Percentiles rank a stretch among this genome's conserved stretches.
These are phyloP conservation scores for Scomberomorus guttatus DNA, from an alignment of 2,797 vertebrate genomes.

Conservation along the genomic window DNA sequence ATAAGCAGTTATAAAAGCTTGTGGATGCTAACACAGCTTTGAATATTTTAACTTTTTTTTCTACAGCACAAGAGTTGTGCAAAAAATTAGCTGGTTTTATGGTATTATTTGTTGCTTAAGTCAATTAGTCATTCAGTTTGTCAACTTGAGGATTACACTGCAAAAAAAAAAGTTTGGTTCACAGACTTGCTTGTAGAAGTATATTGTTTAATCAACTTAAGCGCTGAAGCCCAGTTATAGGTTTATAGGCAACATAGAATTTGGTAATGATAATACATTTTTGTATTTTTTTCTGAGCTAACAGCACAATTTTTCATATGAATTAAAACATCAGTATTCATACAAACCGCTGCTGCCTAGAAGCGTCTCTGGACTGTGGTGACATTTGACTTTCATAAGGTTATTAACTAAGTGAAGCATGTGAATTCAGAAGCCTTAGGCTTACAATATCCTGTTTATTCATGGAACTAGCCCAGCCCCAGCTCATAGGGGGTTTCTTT, in stretches of 20 bases:
- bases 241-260: not conserved
- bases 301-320: not conserved
- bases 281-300: not conserved
- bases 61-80: not conserved
- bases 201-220: too few relatives aligned
- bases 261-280: not conserved
- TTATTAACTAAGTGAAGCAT: conserved; percentile 51
- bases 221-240: not conserved
- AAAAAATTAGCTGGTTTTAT: not conserved
- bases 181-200: not conserved
- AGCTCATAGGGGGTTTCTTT: not conserved
- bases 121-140: not conserved
- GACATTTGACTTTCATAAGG: conserved; percentile 50
- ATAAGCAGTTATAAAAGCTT: too few relatives aligned
- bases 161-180: not conserved
- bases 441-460: conserved; percentile 29
- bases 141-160: not conserved
- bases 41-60: not conserved
- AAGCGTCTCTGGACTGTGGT: conserved; percentile 37
- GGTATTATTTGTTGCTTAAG: not conserved
- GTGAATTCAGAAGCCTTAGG: conserved; percentile 44
- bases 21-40: too few relatives aligned
- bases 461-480: not conserved
- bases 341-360: conserved; percentile 13
- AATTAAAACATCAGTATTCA: not conserved